A percentile compares a stretch with the other conserved stretches of the same genome.
phyloP scores from a whole-genome alignment of 2,888 invertebrate genomes.

The Cremastinae sp. region DNA sequence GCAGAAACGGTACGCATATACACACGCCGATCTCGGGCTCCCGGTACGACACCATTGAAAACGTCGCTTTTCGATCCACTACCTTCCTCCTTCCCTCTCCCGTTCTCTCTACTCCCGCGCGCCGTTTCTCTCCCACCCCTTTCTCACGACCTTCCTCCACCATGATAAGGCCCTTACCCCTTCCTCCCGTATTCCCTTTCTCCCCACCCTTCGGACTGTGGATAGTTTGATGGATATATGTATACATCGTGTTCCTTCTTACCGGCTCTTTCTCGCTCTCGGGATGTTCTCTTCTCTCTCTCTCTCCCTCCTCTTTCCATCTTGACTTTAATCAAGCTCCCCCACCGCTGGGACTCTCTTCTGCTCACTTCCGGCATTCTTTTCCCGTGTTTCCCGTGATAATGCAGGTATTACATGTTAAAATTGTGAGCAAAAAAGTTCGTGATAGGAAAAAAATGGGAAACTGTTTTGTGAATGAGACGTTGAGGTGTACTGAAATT shows the following conservation, averaged over 20 bases:
- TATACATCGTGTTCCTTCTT: constrained; percentile 59
- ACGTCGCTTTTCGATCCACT: constrained; percentile 74
- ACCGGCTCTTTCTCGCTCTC: constrained; percentile 59
- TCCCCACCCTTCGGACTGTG: constrained; percentile 53
- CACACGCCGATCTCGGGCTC: constrained; percentile 69
- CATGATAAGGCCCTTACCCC: constrained; percentile 50
- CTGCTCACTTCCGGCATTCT: constrained; percentile 44
- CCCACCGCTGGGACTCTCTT: constrained; percentile 43
- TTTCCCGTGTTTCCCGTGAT: too few relatives aligned
- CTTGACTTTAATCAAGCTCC: constrained; percentile 18
- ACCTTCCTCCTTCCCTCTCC: constrained; percentile 61
- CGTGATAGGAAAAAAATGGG: too few relatives aligned
- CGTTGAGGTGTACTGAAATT: too few relatives aligned
- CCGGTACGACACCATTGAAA: constrained; percentile 78
- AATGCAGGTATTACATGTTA: too few relatives aligned
- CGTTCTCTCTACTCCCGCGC: constrained; percentile 35
- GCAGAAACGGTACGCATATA: constrained; percentile 78
- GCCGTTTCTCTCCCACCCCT: constrained; percentile 37
- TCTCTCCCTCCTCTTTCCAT: constrained; percentile 37
- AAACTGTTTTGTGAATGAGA: too few relatives aligned
- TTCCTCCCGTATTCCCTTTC: constrained; percentile 53
- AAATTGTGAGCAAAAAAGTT: too few relatives aligned
- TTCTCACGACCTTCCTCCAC: constrained; percentile 54
- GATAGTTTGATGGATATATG: too few relatives aligned
- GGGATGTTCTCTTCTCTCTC: constrained; percentile 42